A percentile compares a stretch with the other conserved stretches of the same genome.
These are phyloP conservation scores for Thalassarche chlororhynchos DNA, from an alignment of 2,113 vertebrate genomes.

Conservation along the genomic window DNA sequence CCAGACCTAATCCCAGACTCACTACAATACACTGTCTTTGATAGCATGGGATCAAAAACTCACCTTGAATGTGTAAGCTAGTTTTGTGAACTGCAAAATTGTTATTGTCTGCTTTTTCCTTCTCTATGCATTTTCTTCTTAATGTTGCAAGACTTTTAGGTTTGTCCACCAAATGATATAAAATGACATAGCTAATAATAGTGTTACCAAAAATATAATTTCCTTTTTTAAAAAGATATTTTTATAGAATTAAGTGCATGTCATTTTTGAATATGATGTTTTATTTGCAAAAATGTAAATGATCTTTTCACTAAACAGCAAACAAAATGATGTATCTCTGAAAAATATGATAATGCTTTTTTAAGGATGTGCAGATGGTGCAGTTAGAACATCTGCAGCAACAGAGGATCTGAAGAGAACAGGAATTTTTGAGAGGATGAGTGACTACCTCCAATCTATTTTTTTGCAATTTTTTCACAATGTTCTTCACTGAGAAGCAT, in stretches of 20 bases:
- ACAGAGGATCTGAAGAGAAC: neutral
- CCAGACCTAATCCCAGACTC: neutral
- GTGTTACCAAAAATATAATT: neutral
- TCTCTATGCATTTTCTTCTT: neutral
- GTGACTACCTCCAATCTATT: neutral
- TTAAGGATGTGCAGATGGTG: constrained; percentile 48
- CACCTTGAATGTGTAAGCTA: neutral
- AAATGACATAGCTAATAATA: constrained; percentile 7
- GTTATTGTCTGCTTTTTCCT: neutral
- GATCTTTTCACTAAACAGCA: constrained; percentile 8
- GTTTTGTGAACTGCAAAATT: neutral
- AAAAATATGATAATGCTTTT: constrained; percentile 47
- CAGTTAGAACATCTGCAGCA: constrained; percentile 57
- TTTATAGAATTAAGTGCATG: neutral
- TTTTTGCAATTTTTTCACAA: neutral
- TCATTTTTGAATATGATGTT: constrained; percentile 23
- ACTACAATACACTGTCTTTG: neutral
- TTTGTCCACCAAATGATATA: neutral
- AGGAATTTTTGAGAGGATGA: constrained; percentile 13
- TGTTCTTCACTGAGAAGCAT: neutral
- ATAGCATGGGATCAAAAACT: neutral
- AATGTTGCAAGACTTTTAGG: neutral
- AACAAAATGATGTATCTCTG: constrained; percentile 21
- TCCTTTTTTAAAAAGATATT: neutral
- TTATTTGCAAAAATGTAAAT: constrained; percentile 29